phyloP scores from a whole-genome alignment of 2,888 invertebrate species.

The Brachycybe producta region DNA sequence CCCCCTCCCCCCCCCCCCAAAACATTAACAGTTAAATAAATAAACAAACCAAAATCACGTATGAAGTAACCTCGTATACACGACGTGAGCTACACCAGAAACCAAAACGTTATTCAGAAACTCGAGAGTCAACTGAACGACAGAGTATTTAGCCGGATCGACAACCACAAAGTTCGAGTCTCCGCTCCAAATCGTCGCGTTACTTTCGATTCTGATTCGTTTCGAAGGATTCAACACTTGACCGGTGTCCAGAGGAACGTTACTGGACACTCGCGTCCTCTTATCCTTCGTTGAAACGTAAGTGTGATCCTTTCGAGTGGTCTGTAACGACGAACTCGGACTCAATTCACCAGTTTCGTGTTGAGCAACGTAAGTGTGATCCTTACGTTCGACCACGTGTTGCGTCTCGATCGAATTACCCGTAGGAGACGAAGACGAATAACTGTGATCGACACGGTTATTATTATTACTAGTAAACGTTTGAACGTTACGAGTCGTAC shows the following conservation, averaged over 20 bases:
- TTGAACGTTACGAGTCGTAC: neutral
- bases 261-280: neutral
- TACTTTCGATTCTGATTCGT: neutral
- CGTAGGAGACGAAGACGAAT: slow-evolving; percentile 1
- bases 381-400: slow-evolving; percentile 2
- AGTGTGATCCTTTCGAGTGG: slow-evolving; percentile 16
- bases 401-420: neutral
- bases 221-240: neutral
- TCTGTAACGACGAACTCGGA: neutral
- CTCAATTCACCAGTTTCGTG: neutral
- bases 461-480: neutral
- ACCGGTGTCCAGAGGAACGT: neutral
- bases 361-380: slow-evolving; percentile 17
- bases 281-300: slow-evolving; percentile 16
- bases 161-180: neutral
- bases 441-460: slow-evolving; percentile 19
- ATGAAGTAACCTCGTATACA: slow-evolving; percentile 16
- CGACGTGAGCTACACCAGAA: slow-evolving; percentile 19
- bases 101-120: slow-evolving; percentile 19
- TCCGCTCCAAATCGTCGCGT: neutral
- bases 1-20: too few relatives aligned
- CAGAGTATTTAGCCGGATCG: slow-evolving; percentile 13
- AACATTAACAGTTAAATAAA: too few relatives aligned
- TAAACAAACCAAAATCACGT: slow-evolving; percentile 8
- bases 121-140: slow-evolving; percentile 18